Percentiles rank a stretch among this genome's conserved stretches.
Conservation (phyloP, 2,113 vertebrate species). For the Passer montanus region DNA sequence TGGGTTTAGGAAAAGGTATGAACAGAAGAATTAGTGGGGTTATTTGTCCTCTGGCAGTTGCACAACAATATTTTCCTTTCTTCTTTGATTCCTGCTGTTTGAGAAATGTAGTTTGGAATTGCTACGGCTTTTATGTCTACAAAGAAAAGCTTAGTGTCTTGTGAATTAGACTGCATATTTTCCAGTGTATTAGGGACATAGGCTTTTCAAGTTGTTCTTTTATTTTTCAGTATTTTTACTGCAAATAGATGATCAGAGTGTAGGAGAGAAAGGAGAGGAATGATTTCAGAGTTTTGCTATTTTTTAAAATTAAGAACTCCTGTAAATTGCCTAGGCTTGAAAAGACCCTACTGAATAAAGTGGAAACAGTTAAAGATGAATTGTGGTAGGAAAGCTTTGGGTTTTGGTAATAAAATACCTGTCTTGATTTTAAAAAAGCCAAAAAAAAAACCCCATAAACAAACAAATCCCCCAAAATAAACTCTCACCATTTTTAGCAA, state of each 20-base stretch:
- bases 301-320: not conserved
- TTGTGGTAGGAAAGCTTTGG: not conserved
- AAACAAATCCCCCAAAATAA: not conserved
- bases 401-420: not conserved
- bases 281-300: not conserved
- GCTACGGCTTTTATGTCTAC: not conserved
- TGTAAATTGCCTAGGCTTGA: not conserved
- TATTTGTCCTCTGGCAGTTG: not conserved
- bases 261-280: not conserved
- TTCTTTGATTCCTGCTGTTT: conserved; percentile 1
- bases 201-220: not conserved
- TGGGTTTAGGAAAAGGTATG: not conserved
- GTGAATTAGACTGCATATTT: not conserved
- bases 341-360: not conserved
- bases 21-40: not conserved
- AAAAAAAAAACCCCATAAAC: not conserved
- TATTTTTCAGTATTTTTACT: not conserved
- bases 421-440: not conserved
- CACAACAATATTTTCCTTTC: not conserved
- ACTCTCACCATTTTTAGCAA: not conserved
- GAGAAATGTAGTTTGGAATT: conserved; percentile 10
- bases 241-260: not conserved
- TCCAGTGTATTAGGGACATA: not conserved
- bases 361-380: not conserved
- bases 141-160: not conserved